Base-by-base conservation (phyloP, 37 sponge, comb jelly and placozoan species). In the Crambe crambe region DNA sequence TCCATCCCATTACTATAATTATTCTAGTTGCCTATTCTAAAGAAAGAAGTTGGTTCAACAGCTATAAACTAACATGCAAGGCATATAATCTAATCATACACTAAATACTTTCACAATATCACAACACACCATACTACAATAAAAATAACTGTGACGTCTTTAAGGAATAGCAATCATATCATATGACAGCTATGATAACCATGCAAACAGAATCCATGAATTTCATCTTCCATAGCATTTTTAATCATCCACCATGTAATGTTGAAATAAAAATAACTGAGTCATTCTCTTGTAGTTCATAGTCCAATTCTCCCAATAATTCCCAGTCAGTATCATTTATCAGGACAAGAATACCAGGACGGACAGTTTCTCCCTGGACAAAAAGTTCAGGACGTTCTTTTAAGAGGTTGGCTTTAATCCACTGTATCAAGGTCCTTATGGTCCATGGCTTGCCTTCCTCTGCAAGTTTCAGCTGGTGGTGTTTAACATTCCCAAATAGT, bases 291-390 rank as follows among this genome's bases (percentile, higher is more conserved):
- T 96, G 87, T 43, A 99, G 34, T 75, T 56, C 56, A 79, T 96
- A 99, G 38, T 99, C 89, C 60, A 92, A 42, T 58, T 93, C 88
- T 56, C 95, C 99, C 66, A 92, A 68, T 42, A 99, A 70, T 65
- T 91, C 99, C 99, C 99, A 99, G 81, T 99, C 99, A 40, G 93
- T 89, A 37, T 89, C 86, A 70, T 99, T 99, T 26, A 99, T 83
- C 63, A 99, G 75, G 26, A 99, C 99, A 30, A 99, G 90, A 59
- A 99, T 99, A n/a, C 99, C 99, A 26, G 99, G 97, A 31, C 97
- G 83, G 27, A 94, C 91, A 41, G 78, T 94, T 37, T 87, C 88
- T 34, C 91, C 91, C 63, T 78, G 87, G 44, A 96, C 84, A 77
- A 99, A 99, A 47, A 99, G 89, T 44, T 99, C 99, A 22, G 95